Evolutionary conservation across 2,888 invertebrate genomes (phyloP).

Genomic region (Elmis aenea): DNA sequence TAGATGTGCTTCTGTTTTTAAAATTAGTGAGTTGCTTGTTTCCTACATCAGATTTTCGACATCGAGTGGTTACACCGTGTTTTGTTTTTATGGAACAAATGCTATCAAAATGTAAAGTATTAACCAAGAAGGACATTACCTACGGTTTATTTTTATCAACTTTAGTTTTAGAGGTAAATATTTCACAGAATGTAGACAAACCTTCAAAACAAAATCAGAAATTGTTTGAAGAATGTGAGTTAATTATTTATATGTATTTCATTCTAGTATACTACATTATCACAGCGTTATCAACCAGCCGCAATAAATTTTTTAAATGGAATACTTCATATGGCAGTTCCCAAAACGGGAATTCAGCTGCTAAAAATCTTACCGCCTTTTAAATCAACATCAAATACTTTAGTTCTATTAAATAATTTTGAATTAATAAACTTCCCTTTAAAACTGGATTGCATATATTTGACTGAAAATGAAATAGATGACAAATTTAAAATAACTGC

Average conservation of each 20-base stretch:
- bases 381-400: conserved; percentile 45
- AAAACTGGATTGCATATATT: conserved; percentile 55
- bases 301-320: conserved; percentile 75
- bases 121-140: conserved; percentile 62
- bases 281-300: conserved; percentile 77
- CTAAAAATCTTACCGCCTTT: conserved; percentile 67
- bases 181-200: too few species aligned
- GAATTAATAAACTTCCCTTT: conserved; percentile 38
- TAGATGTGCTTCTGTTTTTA: conserved; percentile 72
- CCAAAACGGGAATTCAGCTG: conserved; percentile 55
- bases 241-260: conserved; percentile 3
- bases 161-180: conserved; percentile 64
- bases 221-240: too few species aligned
- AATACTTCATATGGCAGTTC: conserved; percentile 65
- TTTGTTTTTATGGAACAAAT: conserved; percentile 81
- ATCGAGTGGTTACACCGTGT: conserved; percentile 83
- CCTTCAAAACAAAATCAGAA: too few species aligned
- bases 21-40: conserved; percentile 77
- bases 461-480: conserved; percentile 50
- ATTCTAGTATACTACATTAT: conserved; percentile 65
- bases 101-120: conserved; percentile 59
- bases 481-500: conserved; percentile 62
- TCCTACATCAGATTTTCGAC: conserved; percentile 86
- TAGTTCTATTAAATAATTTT: conserved; percentile 55
- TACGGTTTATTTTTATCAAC: conserved; percentile 73